Conservation (phyloP, 2,113 vertebrate genomes). For the Aleadryas rufinucha region DNA sequence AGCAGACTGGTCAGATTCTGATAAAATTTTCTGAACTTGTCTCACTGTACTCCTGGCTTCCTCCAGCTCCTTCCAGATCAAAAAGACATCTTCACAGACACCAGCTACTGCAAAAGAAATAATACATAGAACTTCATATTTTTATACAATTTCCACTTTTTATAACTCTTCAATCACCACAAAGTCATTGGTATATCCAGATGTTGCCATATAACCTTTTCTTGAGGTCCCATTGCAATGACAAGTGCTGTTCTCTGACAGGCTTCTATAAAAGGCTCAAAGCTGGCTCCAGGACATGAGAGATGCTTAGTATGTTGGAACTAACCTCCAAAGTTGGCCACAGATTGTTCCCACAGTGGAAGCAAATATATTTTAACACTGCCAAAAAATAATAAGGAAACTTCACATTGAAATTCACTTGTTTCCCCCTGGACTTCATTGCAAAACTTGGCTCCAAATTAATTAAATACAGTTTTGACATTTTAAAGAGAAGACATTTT, state of each 20-base stretch:
- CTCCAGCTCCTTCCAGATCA: constrained; percentile 79
- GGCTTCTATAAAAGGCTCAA: background rate
- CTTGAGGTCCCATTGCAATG: background rate
- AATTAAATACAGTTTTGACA: background rate
- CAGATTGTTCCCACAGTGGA: background rate
- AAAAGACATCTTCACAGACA: constrained; percentile 77
- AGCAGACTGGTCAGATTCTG: background rate
- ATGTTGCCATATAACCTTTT: background rate
- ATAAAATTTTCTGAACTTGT: constrained; percentile 68
- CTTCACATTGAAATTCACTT: background rate
- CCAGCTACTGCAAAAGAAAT: constrained; percentile 64
- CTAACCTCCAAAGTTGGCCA: background rate
- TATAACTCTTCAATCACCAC: background rate
- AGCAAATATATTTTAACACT: background rate
- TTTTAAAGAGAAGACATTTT: background rate
- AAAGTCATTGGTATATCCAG: background rate
- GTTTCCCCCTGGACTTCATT: background rate
- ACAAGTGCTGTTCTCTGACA: background rate
- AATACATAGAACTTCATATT: background rate
- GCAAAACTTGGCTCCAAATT: background rate
- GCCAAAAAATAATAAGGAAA: background rate
- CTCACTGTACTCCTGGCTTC: constrained; percentile 69
- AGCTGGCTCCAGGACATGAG: background rate
- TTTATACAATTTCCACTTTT: background rate
- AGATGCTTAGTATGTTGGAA: background rate